phyloP scores from a whole-genome alignment of 2,113 vertebrate genomes.

The Tonatia bakeri region DNA sequence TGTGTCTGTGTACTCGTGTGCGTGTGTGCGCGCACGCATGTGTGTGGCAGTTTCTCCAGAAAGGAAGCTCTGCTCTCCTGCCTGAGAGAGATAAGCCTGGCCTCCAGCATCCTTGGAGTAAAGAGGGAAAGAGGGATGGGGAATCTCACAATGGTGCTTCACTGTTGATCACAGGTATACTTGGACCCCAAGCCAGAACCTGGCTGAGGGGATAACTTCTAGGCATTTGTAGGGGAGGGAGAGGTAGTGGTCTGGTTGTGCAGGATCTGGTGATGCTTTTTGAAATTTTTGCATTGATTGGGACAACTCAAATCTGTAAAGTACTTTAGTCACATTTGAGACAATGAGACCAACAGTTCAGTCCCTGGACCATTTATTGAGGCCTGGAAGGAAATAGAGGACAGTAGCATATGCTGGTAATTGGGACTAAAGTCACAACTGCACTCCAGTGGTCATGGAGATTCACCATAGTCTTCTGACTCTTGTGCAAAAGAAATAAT shows the following conservation, averaged over 20 bases:
- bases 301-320: neutral
- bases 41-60: neutral
- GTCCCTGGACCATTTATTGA: neutral
- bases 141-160: neutral
- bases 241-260: neutral
- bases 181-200: neutral
- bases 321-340: conserved; percentile 14
- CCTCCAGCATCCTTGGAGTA: neutral
- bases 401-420: neutral
- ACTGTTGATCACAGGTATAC: neutral
- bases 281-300: neutral
- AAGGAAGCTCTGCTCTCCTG: neutral
- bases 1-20: neutral
- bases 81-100: neutral
- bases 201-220: neutral
- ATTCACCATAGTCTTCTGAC: neutral
- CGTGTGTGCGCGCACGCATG: neutral
- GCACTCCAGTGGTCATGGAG: neutral
- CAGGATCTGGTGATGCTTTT: neutral
- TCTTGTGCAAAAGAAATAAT: neutral
- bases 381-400: neutral
- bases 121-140: neutral
- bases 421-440: neutral
- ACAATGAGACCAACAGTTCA: neutral
- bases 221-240: neutral